phyloP scores from a whole-genome alignment of 1,140 invertebrate species.

The Rhyacophila brunnea region DNA sequence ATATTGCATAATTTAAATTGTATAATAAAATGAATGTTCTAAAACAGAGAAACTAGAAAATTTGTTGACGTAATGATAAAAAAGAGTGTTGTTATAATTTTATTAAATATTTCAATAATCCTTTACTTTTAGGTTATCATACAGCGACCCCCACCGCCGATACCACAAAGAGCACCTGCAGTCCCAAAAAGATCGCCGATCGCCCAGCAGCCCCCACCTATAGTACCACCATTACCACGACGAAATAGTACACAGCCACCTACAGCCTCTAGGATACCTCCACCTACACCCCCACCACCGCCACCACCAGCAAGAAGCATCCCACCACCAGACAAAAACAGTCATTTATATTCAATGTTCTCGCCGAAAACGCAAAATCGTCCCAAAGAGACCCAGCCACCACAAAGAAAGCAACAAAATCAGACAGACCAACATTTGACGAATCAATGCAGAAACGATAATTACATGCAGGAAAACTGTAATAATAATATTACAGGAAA shows the following conservation, averaged over 20 bases:
- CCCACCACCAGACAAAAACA: constrained; percentile 39
- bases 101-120: too few species aligned
- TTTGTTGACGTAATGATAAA: too few species aligned
- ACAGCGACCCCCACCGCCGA: constrained; percentile 37
- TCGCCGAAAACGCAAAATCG: constrained; percentile 39
- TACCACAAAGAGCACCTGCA: constrained; percentile 50
- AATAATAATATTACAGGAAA: constrained; percentile 16
- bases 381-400: constrained; percentile 9
- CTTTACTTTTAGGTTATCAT: too few species aligned
- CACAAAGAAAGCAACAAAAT: constrained; percentile 21
- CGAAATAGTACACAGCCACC: constrained; percentile 33
- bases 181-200: constrained; percentile 46
- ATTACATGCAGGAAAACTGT: constrained; percentile 1
- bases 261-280: constrained; percentile 41
- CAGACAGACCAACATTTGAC: constrained; percentile 4
- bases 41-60: too few species aligned
- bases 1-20: too few species aligned
- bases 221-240: constrained; percentile 37
- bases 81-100: too few species aligned
- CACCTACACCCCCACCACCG: constrained; percentile 42
- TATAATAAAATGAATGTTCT: too few species aligned
- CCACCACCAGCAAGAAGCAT: constrained; percentile 38
- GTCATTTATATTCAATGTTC: constrained; percentile 44
- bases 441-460: constrained; percentile 13
- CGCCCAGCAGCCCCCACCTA: constrained; percentile 38